These are phyloP conservation scores for Pseudochirops corinnae DNA, from an alignment of 2,797 vertebrate species.

Conservation along the genomic window DNA sequence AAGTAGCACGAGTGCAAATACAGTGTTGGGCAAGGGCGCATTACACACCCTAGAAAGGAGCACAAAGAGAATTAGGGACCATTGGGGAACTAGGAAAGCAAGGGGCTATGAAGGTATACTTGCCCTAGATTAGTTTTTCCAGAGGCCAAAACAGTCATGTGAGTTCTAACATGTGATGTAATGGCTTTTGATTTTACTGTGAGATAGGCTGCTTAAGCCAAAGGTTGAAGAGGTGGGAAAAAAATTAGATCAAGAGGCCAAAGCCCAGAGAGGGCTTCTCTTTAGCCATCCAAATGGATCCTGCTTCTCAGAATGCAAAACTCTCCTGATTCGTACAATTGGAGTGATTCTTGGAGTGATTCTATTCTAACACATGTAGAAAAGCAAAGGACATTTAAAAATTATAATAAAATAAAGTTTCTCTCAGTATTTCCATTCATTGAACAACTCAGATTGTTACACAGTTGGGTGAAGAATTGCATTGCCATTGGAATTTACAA, in stretches of 20 bases:
- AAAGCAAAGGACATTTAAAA: slow-evolving; percentile 59
- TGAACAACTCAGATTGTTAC: slow-evolving; percentile 39
- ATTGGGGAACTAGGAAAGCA: background rate
- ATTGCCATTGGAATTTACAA: slow-evolving; percentile 39
- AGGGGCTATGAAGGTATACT: background rate
- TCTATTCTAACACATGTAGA: background rate
- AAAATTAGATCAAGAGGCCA: slow-evolving; percentile 27
- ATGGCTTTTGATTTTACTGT: slow-evolving; percentile 69
- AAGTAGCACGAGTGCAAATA: background rate
- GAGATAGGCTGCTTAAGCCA: slow-evolving; percentile 72
- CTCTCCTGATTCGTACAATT: background rate
- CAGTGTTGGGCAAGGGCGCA: background rate
- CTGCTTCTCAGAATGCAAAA: background rate
- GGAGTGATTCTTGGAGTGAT: background rate
- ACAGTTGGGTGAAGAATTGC: slow-evolving; percentile 43
- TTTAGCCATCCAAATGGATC: background rate
- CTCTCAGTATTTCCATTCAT: slow-evolving; percentile 12
- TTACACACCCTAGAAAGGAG: background rate
- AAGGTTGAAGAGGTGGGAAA: slow-evolving; percentile 61
- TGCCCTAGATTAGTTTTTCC: background rate
- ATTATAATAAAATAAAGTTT: slow-evolving; percentile 16
- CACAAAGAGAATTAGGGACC: background rate
- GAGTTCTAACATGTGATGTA: slow-evolving; percentile 49
- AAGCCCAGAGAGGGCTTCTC: background rate
- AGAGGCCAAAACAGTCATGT: background rate